Evolutionary conservation across 2,888 invertebrate species (phyloP).

Genomic region (Parnassius glacialis): DNA sequence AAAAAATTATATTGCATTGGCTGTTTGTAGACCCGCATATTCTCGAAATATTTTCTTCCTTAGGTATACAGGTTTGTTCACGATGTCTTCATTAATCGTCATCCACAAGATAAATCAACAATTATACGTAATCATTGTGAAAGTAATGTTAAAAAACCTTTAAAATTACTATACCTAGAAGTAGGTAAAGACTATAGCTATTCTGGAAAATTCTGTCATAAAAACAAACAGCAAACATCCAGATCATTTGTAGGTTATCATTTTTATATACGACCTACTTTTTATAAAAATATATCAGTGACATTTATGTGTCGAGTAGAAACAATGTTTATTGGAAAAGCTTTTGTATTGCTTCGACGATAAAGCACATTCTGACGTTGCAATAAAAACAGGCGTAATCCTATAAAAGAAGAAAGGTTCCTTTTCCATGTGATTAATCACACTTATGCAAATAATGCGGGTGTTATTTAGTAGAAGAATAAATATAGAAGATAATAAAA

Average conservation of each 20-base stretch:
- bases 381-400: slow-evolving; percentile 15
- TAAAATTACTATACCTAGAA: too few species aligned
- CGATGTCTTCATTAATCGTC: too few species aligned
- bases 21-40: too few species aligned
- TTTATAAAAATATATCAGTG: slow-evolving; percentile 39
- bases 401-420: slow-evolving; percentile 40
- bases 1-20: too few species aligned
- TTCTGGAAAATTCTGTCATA: background rate
- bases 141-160: too few species aligned
- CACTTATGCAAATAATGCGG: slow-evolving; percentile 42
- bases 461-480: slow-evolving; percentile 27
- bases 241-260: slow-evolving; percentile 2
- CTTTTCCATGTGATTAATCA: slow-evolving; percentile 56
- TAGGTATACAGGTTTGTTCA: too few species aligned
- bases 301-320: slow-evolving; percentile 31
- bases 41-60: too few species aligned
- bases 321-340: slow-evolving; percentile 1
- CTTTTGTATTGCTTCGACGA: slow-evolving; percentile 1
- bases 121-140: too few species aligned
- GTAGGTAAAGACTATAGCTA: too few species aligned
- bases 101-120: too few species aligned
- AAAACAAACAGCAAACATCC: background rate
- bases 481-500: background rate
- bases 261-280: slow-evolving; percentile 40
- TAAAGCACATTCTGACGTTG: slow-evolving; percentile 28